A percentile compares a stretch with the other conserved stretches of the same genome.
These are phyloP conservation scores for Cathartes aura DNA, from an alignment of 2,113 vertebrate species.

Conservation along the genomic window DNA sequence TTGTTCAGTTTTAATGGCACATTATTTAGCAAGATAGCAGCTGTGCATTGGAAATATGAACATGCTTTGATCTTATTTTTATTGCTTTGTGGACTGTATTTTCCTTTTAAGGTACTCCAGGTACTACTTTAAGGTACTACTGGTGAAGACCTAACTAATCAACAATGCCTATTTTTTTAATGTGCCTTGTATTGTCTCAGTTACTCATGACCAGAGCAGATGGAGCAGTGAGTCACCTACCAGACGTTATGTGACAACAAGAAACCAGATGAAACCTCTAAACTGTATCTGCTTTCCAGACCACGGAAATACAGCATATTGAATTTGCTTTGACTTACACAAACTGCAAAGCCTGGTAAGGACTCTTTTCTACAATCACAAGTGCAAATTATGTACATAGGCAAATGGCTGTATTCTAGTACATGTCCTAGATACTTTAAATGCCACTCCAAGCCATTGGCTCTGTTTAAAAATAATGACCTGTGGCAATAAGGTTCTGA, in stretches of 20 bases:
- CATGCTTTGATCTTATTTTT: not conserved
- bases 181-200: not conserved
- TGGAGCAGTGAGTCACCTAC: conserved; percentile 10
- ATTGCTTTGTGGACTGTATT: not conserved
- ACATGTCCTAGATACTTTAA: not conserved
- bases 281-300: conserved; percentile 6
- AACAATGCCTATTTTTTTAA: not conserved
- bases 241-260: not conserved
- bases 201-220: not conserved
- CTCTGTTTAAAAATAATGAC: not conserved
- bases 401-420: not conserved
- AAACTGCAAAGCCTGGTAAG: not conserved
- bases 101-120: not conserved
- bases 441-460: not conserved
- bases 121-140: not conserved
- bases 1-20: not conserved
- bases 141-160: not conserved
- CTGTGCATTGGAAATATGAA: not conserved
- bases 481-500: not conserved
- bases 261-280: not conserved
- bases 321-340: not conserved
- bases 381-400: not conserved
- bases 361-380: not conserved
- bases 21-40: not conserved
- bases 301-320: not conserved